These are phyloP conservation scores for Pyxicephalus adspersus DNA, from an alignment of 2,113 vertebrate genomes.

Conservation along the genomic window DNA sequence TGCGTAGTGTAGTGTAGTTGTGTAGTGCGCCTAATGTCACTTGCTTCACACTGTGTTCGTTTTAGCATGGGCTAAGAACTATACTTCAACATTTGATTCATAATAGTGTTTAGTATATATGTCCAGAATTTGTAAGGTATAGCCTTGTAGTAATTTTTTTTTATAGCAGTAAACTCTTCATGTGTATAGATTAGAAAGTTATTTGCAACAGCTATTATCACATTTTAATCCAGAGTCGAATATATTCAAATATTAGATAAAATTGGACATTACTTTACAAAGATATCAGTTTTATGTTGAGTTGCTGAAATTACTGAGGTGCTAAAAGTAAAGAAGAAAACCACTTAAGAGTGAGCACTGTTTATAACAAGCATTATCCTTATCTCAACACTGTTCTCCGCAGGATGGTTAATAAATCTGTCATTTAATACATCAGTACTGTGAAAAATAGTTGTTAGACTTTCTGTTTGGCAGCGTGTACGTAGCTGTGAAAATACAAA, in stretches of 20 bases:
- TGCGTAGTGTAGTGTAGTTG: too few relatives aligned
- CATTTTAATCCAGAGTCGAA: neutral
- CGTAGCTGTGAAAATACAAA: neutral
- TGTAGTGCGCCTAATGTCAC: too few relatives aligned
- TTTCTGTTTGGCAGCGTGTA: neutral
- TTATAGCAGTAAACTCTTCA: neutral
- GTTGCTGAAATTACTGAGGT: neutral
- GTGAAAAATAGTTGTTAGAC: neutral
- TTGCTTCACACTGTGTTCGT: too few relatives aligned
- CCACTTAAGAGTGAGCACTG: neutral
- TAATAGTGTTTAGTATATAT: too few relatives aligned
- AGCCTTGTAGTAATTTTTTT: neutral
- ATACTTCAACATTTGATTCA: too few relatives aligned
- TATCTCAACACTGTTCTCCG: neutral
- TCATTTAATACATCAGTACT: neutral
- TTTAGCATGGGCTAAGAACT: too few relatives aligned
- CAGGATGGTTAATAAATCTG: slow-evolving; percentile 10
- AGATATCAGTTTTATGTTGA: too few relatives aligned
- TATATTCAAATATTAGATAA: neutral
- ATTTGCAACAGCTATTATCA: neutral
- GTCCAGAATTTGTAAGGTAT: neutral
- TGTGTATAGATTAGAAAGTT: neutral
- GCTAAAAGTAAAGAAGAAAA: neutral
- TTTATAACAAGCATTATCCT: neutral
- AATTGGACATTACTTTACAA: neutral